Evolutionary conservation across 2,797 vertebrate genomes (phyloP).

Genomic region (Avahi laniger): DNA sequence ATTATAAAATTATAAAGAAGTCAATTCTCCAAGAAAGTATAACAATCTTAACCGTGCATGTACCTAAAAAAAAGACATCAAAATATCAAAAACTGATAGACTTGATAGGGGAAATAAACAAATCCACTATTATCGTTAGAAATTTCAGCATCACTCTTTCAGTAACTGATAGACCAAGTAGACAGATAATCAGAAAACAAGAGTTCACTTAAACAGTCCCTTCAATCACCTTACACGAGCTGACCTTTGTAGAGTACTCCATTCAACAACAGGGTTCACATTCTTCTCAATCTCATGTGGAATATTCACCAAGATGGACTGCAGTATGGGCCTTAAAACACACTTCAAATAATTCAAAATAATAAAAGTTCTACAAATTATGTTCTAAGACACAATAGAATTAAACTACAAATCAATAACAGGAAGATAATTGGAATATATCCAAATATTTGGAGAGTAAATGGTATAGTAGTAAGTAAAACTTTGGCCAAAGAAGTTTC

Average conservation of each 20-base stretch:
- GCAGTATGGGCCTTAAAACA: neutral
- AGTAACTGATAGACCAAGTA: neutral
- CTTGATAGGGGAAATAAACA: neutral
- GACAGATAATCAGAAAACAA: neutral
- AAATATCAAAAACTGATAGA: neutral
- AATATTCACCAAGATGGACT: neutral
- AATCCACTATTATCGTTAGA: neutral
- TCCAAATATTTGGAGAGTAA: neutral
- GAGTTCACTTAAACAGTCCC: neutral
- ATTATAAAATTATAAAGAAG: neutral
- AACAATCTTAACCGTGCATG: neutral
- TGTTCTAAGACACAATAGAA: neutral
- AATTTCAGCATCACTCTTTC: neutral
- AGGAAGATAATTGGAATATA: neutral
- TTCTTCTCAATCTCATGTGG: neutral
- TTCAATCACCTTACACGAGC: neutral
- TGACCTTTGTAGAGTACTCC: neutral
- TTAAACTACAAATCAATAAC: neutral
- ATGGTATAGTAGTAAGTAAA: neutral
- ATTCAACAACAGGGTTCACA: neutral
- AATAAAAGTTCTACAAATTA: neutral
- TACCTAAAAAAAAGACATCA: neutral
- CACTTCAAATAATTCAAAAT: neutral
- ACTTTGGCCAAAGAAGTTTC: neutral
- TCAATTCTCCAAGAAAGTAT: neutral